These are phyloP conservation scores for Pemphigus obesinymphae DNA, from an alignment of 1,140 invertebrate genomes.

Conservation along the genomic window DNA sequence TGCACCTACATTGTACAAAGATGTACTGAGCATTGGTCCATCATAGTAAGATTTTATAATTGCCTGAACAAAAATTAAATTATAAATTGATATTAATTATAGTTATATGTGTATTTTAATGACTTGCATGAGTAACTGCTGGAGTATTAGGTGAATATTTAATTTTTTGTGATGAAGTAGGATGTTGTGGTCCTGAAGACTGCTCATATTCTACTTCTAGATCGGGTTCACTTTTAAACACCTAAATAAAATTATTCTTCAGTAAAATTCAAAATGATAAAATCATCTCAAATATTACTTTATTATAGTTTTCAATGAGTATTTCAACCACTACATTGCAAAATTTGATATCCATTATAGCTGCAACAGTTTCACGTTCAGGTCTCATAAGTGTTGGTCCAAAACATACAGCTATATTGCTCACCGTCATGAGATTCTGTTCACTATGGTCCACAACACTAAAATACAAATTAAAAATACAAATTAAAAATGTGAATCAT, in stretches of 20 bases:
- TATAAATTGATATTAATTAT: not conserved
- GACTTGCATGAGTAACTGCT: conserved; percentile 46
- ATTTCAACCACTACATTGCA: conserved; percentile 97
- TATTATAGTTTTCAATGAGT: conserved; percentile 85
- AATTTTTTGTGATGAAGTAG: conserved; percentile 34
- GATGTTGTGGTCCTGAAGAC: conserved; percentile 40
- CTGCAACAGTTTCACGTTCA: conserved; percentile 92
- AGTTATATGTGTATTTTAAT: not conserved
- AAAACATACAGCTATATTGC: conserved; percentile 97
- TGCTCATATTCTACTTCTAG: conserved; percentile 45
- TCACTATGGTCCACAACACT: conserved; percentile 79
- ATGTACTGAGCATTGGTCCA: conserved; percentile 52
- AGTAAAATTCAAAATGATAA: not conserved
- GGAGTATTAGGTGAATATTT: conserved; percentile 40
- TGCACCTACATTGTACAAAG: conserved; percentile 50
- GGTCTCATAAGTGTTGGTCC: conserved; percentile 92
- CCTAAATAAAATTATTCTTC: conserved; percentile 48
- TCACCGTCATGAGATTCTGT: conserved; percentile 94
- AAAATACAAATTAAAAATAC: conserved; percentile 50
- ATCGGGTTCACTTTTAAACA: conserved; percentile 53
- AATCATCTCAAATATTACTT: conserved; percentile 55
- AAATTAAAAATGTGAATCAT: conserved; percentile 28
- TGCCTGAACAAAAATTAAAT: conserved; percentile 49
- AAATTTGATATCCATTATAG: conserved; percentile 98
- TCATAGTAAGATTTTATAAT: conserved; percentile 56